phyloP scores from a whole-genome alignment of 2,113 vertebrate species.

The Regulus satrapa region DNA sequence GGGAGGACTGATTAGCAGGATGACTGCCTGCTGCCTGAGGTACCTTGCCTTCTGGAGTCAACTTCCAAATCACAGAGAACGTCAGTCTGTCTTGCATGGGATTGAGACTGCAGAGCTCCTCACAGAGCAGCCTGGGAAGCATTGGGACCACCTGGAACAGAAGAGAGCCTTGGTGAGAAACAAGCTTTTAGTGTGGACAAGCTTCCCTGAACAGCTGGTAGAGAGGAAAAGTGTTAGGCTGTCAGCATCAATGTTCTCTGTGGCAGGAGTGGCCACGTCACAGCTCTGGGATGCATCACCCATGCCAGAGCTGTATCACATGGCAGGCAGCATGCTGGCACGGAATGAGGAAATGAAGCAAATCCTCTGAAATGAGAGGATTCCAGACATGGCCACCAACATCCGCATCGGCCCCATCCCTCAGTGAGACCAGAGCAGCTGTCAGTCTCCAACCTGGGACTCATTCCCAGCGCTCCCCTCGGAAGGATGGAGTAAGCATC shows the following conservation, averaged over 20 bases:
- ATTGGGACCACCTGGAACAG: slow-evolving; percentile 89
- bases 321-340: background rate
- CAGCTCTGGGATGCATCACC: background rate
- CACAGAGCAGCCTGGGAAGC: slow-evolving; percentile 91
- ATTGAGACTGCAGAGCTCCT: slow-evolving; percentile 95
- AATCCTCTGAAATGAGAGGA: background rate
- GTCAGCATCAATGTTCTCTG: background rate
- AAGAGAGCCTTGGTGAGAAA: background rate
- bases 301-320: background rate
- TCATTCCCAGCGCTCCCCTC: background rate
- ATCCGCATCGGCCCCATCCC: background rate
- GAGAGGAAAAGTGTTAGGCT: background rate
- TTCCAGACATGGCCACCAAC: background rate
- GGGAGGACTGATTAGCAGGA: background rate
- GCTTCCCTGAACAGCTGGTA: background rate
- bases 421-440: background rate
- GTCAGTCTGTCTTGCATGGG: slow-evolving; percentile 89
- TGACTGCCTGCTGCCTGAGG: background rate
- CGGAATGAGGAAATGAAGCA: background rate
- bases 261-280: background rate
- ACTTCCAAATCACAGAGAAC: slow-evolving; percentile 93
- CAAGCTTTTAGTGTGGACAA: background rate
- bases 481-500: background rate
- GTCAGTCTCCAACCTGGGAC: background rate
- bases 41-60: slow-evolving; percentile 92